Conservation (phyloP, 2,113 vertebrate species). For the Lophotis ruficrista region DNA sequence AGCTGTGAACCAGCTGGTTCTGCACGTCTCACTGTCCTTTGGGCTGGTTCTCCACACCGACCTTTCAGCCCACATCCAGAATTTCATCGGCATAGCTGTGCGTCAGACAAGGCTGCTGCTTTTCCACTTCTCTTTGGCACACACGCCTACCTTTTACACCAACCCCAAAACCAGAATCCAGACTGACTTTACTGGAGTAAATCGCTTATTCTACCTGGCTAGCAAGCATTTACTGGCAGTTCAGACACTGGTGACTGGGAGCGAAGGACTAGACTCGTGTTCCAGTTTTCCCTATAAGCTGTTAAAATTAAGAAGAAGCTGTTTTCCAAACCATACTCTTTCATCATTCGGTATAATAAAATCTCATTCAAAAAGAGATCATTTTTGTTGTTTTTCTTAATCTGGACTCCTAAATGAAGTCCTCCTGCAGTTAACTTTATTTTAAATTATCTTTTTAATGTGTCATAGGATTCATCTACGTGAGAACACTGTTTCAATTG, state of each 20-base stretch:
- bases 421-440: constrained; percentile 6
- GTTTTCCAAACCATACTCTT: not conserved
- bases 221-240: not conserved
- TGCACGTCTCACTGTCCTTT: not conserved
- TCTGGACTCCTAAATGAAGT: not conserved
- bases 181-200: not conserved
- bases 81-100: fast-evolving
- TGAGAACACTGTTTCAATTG: constrained; percentile 16
- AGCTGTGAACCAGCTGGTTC: not conserved
- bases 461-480: not conserved
- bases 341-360: not conserved
- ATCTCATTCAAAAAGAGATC: not conserved
- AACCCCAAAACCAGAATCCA: not conserved
- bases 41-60: fast-evolving
- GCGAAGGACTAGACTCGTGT: not conserved
- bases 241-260: not conserved
- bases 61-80: not conserved
- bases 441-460: constrained; percentile 33
- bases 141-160: too few relatives aligned
- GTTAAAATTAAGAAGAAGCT: not conserved
- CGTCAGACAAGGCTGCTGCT: not conserved
- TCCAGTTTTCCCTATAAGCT: not conserved
- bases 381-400: constrained; percentile 32
- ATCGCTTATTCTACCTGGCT: not conserved
- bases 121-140: not conserved